Evolutionary conservation across 2,113 vertebrate genomes (phyloP).

Genomic region (Gyps fulvus): DNA sequence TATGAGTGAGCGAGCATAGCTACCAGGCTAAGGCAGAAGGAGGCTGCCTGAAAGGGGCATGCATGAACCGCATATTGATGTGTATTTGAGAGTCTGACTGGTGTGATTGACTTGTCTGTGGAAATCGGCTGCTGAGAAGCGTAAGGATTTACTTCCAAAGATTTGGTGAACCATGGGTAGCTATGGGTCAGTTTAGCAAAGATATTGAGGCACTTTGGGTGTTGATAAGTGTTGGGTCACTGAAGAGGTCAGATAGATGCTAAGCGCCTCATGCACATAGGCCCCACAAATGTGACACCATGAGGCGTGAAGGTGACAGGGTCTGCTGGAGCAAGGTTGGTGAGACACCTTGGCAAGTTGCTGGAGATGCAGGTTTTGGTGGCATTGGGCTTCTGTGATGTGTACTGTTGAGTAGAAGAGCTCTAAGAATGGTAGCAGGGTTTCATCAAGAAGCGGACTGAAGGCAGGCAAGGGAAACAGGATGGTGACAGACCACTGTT

Average conservation of each 20-base stretch:
- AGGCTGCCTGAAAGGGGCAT: neutral
- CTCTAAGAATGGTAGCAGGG: neutral
- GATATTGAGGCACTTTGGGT: neutral
- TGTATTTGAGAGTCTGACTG: neutral
- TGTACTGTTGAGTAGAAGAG: neutral
- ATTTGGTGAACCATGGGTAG: neutral
- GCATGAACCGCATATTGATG: accelerated
- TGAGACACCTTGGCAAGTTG: neutral
- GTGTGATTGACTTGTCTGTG: neutral
- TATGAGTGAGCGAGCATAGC: accelerated
- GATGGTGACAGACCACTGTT: neutral
- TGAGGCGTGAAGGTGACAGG: neutral
- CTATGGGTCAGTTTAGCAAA: neutral
- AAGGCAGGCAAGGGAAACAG: neutral
- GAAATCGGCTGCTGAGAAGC: neutral
- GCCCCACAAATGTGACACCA: neutral
- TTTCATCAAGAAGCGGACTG: neutral
- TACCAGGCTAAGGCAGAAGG: neutral
- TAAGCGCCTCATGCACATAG: neutral
- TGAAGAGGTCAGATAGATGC: neutral
- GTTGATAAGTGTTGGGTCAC: neutral
- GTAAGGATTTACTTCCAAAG: neutral
- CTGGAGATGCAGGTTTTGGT: neutral
- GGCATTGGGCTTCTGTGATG: neutral
- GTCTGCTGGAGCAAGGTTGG: neutral